Evolutionary conservation across 2,797 vertebrate species (phyloP).

Genomic region (Bradypodion pumilum): DNA sequence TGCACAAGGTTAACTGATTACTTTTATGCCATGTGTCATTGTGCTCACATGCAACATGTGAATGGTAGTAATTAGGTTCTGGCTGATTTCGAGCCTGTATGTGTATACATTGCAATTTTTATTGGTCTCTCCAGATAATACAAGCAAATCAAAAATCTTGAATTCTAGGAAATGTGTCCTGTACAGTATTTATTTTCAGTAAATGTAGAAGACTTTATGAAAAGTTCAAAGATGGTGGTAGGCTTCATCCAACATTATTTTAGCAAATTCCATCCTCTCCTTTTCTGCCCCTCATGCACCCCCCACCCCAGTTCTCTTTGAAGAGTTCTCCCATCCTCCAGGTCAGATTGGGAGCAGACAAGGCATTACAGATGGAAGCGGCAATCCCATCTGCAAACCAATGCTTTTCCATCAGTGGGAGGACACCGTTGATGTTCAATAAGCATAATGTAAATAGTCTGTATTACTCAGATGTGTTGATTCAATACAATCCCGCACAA

Average conservation of each 20-base stretch:
- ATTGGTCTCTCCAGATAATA: not conserved
- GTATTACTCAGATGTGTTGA: no score
- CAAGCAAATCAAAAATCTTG: not conserved
- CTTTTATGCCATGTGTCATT: not conserved
- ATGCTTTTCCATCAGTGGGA: not conserved
- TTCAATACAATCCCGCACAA: no score
- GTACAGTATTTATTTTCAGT: not conserved
- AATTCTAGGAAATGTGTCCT: not conserved
- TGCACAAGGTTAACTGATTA: not conserved
- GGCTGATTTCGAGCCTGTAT: not conserved
- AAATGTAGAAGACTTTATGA: not conserved
- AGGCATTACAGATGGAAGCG: not conserved
- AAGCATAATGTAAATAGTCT: not conserved
- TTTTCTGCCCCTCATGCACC: not conserved
- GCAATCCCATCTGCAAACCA: not conserved
- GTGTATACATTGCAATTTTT: not conserved
- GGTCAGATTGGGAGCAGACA: not conserved
- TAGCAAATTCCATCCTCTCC: not conserved
- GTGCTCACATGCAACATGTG: rapidly evolving
- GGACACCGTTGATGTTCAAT: not conserved
- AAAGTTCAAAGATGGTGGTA: not conserved
- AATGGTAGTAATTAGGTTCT: not conserved
- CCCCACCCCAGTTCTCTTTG: no score
- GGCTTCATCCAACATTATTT: not conserved
- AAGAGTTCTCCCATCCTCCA: no score